Percentiles rank a stretch among this genome's conserved stretches.
Evolutionary conservation across 2,113 vertebrate species (phyloP).

Genomic region (Anhinga rufa): DNA sequence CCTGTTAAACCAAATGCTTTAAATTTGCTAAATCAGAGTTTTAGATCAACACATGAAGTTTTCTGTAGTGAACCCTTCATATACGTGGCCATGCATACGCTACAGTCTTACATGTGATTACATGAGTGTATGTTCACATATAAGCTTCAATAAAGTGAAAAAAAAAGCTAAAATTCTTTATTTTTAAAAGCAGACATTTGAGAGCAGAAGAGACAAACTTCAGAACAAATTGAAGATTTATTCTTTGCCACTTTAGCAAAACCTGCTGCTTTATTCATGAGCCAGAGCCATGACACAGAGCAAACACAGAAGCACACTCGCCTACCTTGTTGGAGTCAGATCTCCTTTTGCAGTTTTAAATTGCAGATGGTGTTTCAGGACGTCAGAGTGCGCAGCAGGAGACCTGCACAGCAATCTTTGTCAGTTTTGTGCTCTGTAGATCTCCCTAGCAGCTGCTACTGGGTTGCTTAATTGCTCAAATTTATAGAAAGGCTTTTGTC

Average conservation of each 20-base stretch:
- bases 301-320: slow-evolving; percentile 44
- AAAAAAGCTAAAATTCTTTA: background rate
- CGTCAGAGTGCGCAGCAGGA: background rate
- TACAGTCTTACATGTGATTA: background rate
- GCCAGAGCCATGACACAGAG: background rate
- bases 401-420: background rate
- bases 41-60: background rate
- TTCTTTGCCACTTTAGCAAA: background rate
- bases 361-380: slow-evolving; percentile 12
- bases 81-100: no score
- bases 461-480: slow-evolving; percentile 54
- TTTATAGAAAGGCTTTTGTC: slow-evolving; percentile 73
- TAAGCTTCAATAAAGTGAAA: background rate
- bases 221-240: background rate
- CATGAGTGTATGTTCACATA: background rate
- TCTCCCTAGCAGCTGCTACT: slow-evolving; percentile 26
- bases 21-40: background rate
- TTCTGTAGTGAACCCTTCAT: background rate
- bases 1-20: background rate
- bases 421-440: background rate
- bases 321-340: slow-evolving; percentile 15
- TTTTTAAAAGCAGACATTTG: background rate
- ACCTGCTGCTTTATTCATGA: background rate
- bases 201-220: background rate
- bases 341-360: background rate